Conservation (phyloP, 92 coral and sea anemone genomes). For the Bergia puertoricense region DNA sequence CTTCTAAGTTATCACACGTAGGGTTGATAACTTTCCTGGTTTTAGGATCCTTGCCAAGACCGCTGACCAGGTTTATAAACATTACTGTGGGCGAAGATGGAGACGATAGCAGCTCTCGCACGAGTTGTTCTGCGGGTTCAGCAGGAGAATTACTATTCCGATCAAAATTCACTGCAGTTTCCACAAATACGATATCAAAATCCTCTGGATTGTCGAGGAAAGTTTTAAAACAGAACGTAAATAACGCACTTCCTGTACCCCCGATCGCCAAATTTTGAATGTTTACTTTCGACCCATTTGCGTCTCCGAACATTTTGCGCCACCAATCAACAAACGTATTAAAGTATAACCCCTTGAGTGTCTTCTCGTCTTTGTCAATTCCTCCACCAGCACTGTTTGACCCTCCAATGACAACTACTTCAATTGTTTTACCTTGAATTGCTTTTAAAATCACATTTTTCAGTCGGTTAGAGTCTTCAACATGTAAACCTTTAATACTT, state of each 20-base stretch:
- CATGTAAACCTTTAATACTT: too few relatives aligned
- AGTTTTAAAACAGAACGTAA: too few relatives aligned
- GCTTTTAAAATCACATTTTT: too few relatives aligned
- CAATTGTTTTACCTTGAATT: conserved; percentile 44
- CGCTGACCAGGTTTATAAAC: conserved; percentile 62
- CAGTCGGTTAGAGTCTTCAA: too few relatives aligned
- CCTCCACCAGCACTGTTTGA: conserved; percentile 86
- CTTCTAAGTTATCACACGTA: conserved; percentile 55
- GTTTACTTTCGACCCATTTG: background rate
- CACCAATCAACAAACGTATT: conserved; percentile 70
- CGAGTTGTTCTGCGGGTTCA: conserved; percentile 52
- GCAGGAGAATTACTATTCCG: conserved; percentile 43
- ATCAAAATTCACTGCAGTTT: background rate
- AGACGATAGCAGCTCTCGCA: conserved; percentile 28
- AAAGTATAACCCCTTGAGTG: conserved; percentile 49
- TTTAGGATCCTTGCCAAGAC: conserved; percentile 49
- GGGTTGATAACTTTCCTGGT: conserved; percentile 41
- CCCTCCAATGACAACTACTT: conserved; percentile 65
- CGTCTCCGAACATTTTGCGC: conserved; percentile 49
- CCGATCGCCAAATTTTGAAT: conserved; percentile 51
- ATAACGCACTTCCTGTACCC: conserved; percentile 72
- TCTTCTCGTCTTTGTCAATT: conserved; percentile 50
- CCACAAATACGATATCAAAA: conserved; percentile 51
- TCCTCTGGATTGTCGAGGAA: too few relatives aligned
- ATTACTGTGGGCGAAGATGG: conserved; percentile 69